phyloP scores from a whole-genome alignment of 2,113 vertebrate genomes.

The Colistium nudipinnis region DNA sequence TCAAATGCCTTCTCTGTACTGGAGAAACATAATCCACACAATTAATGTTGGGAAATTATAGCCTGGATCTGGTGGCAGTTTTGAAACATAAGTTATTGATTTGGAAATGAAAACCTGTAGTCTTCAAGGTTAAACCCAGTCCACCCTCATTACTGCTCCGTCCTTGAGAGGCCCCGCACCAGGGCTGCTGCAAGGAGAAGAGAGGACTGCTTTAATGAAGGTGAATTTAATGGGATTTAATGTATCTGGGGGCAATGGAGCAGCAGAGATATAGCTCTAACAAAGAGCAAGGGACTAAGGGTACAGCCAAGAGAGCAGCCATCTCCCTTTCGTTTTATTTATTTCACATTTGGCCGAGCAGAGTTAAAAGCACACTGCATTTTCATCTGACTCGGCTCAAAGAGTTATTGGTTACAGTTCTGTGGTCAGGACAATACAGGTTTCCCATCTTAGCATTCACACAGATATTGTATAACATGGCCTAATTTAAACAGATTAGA shows the following conservation, averaged over 20 bases:
- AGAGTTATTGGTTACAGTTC: conserved; percentile 73
- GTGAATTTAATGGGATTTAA: conserved; percentile 90
- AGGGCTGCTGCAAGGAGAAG: conserved; percentile 76
- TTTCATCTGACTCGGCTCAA: conserved; percentile 77
- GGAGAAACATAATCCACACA: conserved; percentile 82
- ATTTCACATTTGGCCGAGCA: conserved; percentile 80
- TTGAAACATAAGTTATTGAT: conserved; percentile 87
- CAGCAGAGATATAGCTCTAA: conserved; percentile 87
- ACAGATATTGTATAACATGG: conserved; percentile 56
- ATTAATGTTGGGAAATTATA: conserved; percentile 85
- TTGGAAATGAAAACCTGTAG: conserved; percentile 86
- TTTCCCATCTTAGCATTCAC: conserved; percentile 54
- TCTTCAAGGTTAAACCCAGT: conserved; percentile 87
- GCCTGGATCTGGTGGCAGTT: conserved; percentile 81
- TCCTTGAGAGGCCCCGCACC: conserved; percentile 85
- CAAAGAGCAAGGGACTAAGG: conserved; percentile 85
- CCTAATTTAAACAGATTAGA: conserved; percentile 22
- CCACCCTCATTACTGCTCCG: conserved; percentile 84
- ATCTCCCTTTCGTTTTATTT: conserved; percentile 84
- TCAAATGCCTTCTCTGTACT: conserved; percentile 77
- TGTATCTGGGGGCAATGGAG: conserved; percentile 86
- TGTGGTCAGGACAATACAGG: conserved; percentile 60
- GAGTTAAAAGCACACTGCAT: conserved; percentile 74
- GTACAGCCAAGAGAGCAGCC: conserved; percentile 81
- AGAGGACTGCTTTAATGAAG: conserved; percentile 87